Evolutionary conservation across 1,140 invertebrate genomes (phyloP).

Genomic region (Aphis craccivora): DNA sequence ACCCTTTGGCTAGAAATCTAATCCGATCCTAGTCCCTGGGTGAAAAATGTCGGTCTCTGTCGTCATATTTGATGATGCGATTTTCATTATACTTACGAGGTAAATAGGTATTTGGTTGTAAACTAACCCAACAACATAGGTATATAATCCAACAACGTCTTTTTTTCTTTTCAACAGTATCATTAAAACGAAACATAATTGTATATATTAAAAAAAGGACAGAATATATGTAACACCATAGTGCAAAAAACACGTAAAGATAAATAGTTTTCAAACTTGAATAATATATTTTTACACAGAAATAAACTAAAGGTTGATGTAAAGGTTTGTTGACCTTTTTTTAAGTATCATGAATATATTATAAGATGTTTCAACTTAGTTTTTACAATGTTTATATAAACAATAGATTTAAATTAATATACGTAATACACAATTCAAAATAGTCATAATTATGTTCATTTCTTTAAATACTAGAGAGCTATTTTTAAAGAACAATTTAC

Average conservation of each 20-base stretch:
- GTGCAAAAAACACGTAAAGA: background rate
- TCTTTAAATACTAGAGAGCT: background rate
- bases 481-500: background rate
- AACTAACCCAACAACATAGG: constrained; percentile 9
- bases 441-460: background rate
- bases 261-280: background rate
- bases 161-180: background rate
- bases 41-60: background rate
- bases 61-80: background rate
- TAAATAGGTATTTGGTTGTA: background rate
- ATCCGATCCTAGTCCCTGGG: background rate
- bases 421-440: background rate
- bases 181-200: background rate
- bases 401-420: too few species aligned
- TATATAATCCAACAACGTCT: background rate
- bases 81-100: constrained; percentile 10
- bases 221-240: background rate
- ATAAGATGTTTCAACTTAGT: background rate
- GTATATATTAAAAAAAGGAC: background rate
- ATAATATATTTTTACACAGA: background rate
- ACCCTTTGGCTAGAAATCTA: background rate
- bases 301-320: background rate
- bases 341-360: background rate
- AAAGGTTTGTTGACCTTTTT: background rate
- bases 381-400: background rate